Conservation (phyloP, 2,888 invertebrate genomes). For the Alcis repandata region DNA sequence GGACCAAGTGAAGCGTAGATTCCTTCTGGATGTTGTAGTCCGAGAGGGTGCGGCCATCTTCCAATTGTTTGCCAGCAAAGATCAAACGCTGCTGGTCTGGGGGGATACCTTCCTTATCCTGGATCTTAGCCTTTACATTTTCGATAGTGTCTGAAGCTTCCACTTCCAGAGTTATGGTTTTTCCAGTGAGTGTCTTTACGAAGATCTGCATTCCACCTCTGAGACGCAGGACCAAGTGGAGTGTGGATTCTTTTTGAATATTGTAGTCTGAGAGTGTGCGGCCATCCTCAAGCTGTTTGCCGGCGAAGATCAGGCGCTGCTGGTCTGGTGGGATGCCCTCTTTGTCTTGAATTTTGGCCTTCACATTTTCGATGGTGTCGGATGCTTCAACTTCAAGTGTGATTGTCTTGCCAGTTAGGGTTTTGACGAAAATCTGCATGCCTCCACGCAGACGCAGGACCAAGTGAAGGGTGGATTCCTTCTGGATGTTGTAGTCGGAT, state of each 20-base stretch:
- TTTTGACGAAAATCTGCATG: conserved; percentile 77
- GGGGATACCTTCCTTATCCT: conserved; percentile 73
- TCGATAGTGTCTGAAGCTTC: conserved; percentile 71
- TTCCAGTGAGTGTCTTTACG: conserved; percentile 70
- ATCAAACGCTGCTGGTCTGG: conserved; percentile 72
- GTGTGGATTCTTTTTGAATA: conserved; percentile 75
- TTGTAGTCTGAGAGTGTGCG: conserved; percentile 75
- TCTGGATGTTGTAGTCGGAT: conserved; percentile 75
- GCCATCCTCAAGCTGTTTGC: conserved; percentile 75
- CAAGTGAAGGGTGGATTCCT: conserved; percentile 71
- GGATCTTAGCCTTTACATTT: conserved; percentile 74
- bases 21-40: conserved; percentile 76
- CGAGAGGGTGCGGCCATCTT: conserved; percentile 69
- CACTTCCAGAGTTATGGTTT: conserved; percentile 71
- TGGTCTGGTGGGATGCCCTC: conserved; percentile 78
- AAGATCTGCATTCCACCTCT: conserved; percentile 75
- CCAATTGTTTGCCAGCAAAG: conserved; percentile 71
- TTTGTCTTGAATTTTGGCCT: conserved; percentile 76
- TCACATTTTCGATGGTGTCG: conserved; percentile 75
- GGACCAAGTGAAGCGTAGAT: conserved; percentile 66
- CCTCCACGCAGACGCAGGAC: conserved; percentile 72
- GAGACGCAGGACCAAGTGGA: conserved; percentile 72
- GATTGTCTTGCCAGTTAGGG: conserved; percentile 75
- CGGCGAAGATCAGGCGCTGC: conserved; percentile 74
- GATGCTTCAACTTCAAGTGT: conserved; percentile 73